Base-by-base conservation (phyloP, 1,140 invertebrate species). In the Euglossa dilemma region DNA sequence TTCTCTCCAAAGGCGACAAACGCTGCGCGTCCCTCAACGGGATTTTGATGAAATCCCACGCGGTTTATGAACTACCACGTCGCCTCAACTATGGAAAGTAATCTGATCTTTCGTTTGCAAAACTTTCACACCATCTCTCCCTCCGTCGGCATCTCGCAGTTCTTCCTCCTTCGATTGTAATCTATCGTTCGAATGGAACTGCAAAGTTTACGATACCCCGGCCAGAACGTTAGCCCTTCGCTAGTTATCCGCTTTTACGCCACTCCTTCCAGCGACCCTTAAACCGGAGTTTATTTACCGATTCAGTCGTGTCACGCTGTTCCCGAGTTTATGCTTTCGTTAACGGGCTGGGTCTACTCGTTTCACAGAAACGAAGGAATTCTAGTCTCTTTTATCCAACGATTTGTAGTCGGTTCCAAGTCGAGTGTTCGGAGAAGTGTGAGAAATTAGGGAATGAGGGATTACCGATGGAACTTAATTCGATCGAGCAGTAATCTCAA, bases 41-140 rank as follows among this genome's bases (percentile, higher is more conserved):
- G 86, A 87, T 87, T 87, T 87, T 87, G 85, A 87, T 87, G 85
- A 87, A 87, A 87, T 87, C 86, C 85, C 86, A 74, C 72, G 85
- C 85, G 86, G 86, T 87, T 87, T 87, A 87, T 87, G 81, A 87
- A 87, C 85, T 77, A 80, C 80, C 71, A n/a, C 61, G 52, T 64
- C 80, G 43, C 25, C 50, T 56, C 76, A 61, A 66, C 74, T 76
- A 72, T 73, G 61, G 47, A 83, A 76, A 87, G 81, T 87, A 84
- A 87, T 87, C 85, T 72, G 76, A 78, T 80, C 71, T 67, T 73
- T 71, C 81, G 81, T 45, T 73, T 36, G 36, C 50, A 2, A 63
- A 80, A 76, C 54, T 72, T 80, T n/a, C 52, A 14, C 11, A 5
- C 66, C 18, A n/a, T n/a, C 47, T n/a, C 61, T 43, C 36, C 36